Evolutionary conservation across 2,797 vertebrate genomes (phyloP).

Genomic region (Arctocebus calabarensis): DNA sequence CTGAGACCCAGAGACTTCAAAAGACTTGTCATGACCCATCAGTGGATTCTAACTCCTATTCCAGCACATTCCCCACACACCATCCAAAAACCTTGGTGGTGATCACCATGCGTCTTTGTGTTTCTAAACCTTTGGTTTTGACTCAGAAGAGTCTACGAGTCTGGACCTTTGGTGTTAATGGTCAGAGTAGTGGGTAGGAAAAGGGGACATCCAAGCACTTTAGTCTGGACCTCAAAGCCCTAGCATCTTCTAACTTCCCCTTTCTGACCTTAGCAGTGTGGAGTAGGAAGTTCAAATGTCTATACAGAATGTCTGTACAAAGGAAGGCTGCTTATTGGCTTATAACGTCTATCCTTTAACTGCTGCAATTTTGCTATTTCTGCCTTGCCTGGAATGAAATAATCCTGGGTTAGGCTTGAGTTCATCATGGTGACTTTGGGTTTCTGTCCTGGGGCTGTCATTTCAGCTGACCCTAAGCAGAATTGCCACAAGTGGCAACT

Average conservation of each 20-base stretch:
- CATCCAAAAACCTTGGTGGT: not conserved
- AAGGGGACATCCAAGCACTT: not conserved
- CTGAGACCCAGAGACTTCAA: not conserved
- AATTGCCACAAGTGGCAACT: not conserved
- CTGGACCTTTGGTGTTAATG: not conserved
- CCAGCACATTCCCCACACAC: accelerated
- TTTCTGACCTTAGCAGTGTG: not conserved
- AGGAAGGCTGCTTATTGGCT: not conserved
- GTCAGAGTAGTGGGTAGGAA: not conserved
- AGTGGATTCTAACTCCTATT: not conserved
- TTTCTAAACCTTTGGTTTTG: conserved; percentile 28
- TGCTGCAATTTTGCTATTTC: not conserved
- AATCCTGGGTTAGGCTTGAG: not conserved
- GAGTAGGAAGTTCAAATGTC: not conserved
- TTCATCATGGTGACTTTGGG: not conserved
- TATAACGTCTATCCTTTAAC: not conserved
- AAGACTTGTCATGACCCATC: not conserved
- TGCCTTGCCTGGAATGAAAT: not conserved
- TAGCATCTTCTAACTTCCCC: not conserved
- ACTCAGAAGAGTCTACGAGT: not conserved
- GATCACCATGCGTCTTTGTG: not conserved
- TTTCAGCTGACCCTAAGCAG: not conserved
- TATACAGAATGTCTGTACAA: no score
- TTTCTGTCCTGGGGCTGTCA: not conserved
- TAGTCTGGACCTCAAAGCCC: not conserved